Conservation (phyloP, 2,888 invertebrate genomes). For the Trachelus iudaicus region DNA sequence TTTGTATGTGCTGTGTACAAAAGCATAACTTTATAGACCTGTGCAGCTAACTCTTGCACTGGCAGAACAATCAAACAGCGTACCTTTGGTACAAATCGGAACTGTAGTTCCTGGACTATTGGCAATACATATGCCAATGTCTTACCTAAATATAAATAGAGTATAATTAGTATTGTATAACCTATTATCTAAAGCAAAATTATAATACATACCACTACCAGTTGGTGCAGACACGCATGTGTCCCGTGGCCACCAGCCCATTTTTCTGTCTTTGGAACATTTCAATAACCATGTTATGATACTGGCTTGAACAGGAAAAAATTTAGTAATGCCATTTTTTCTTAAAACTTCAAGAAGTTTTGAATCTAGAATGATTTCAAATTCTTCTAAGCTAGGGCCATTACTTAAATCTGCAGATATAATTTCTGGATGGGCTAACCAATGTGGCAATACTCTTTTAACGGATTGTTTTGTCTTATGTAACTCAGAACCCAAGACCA, state of each 20-base stretch:
- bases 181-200: background rate
- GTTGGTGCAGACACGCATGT: conserved; percentile 97
- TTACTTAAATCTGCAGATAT: conserved; percentile 78
- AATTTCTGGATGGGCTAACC: conserved; percentile 84
- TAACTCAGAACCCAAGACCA: conserved; percentile 63
- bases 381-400: conserved; percentile 65
- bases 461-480: conserved; percentile 64
- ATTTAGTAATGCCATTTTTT: conserved; percentile 77
- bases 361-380: conserved; percentile 72
- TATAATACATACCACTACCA: conserved; percentile 78
- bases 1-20: conserved; percentile 76
- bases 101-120: conserved; percentile 76
- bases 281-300: conserved; percentile 82
- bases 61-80: conserved; percentile 92
- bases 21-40: conserved; percentile 87
- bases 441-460: conserved; percentile 83
- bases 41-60: conserved; percentile 89
- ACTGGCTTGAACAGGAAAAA: conserved; percentile 88
- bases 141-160: conserved; percentile 68
- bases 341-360: conserved; percentile 73
- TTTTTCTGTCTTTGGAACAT: conserved; percentile 70
- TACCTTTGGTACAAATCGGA: conserved; percentile 74
- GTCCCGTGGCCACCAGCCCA: conserved; percentile 81
- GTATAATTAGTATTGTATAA: conserved; percentile 3
- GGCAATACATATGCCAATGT: conserved; percentile 95